Evolutionary conservation across 2,888 invertebrate genomes (phyloP).

Genomic region (Ennomos fuscantarius): DNA sequence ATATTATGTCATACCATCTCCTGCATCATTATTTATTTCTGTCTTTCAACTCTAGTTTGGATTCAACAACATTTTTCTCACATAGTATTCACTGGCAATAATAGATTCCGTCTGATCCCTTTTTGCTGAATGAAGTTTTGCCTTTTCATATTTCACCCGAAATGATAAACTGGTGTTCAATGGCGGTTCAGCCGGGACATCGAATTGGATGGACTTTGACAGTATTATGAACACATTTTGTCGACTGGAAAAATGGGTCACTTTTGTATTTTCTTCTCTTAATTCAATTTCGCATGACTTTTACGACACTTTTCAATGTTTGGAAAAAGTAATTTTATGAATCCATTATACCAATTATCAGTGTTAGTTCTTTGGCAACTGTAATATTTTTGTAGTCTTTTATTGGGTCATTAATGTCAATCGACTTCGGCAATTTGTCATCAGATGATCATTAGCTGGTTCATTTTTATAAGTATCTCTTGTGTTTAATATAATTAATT

Average conservation of each 20-base stretch:
- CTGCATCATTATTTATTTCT: too few relatives aligned
- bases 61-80: neutral
- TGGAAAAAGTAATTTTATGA: constrained; percentile 6
- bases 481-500: too few relatives aligned
- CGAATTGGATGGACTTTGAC: constrained; percentile 6
- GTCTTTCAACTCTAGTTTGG: too few relatives aligned
- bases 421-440: neutral
- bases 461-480: too few relatives aligned
- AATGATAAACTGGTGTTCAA: constrained; percentile 8
- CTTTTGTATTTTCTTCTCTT: too few relatives aligned
- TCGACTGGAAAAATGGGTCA: neutral
- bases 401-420: constrained; percentile 14
- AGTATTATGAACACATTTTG: neutral
- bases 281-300: too few relatives aligned
- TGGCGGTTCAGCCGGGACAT: constrained; percentile 5
- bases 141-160: constrained; percentile 9
- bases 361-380: neutral
- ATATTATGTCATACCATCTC: too few relatives aligned
- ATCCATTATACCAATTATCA: constrained; percentile 6
- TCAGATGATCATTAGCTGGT: too few relatives aligned
- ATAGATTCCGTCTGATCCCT: constrained; percentile 1
- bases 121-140: constrained; percentile 1
- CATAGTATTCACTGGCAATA: neutral
- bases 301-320: too few relatives aligned
- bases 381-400: constrained; percentile 8